A percentile compares a stretch with the other conserved stretches of the same genome.
phyloP scores from a whole-genome alignment of 1,140 invertebrate genomes.

The Nephila pilipes region DNA sequence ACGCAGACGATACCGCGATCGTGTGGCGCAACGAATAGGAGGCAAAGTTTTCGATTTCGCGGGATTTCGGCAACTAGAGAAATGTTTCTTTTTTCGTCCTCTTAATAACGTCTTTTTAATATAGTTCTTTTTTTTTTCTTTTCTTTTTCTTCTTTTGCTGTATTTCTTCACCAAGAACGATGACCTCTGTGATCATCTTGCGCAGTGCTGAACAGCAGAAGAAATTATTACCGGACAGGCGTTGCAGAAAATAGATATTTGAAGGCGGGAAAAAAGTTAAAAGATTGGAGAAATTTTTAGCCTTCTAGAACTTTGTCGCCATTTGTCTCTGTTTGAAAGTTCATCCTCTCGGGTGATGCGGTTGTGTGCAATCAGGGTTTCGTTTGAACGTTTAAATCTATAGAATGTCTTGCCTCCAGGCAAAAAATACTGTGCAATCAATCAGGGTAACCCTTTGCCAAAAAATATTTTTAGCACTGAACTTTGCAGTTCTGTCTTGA shows the following conservation, averaged over 20 bases:
- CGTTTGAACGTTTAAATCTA: not conserved
- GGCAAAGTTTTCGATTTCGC: constrained; percentile 56
- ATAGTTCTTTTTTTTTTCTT: too few relatives aligned
- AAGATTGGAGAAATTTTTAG: not conserved
- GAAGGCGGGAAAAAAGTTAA: not conserved
- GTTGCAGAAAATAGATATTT: constrained; percentile 19
- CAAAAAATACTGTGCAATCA: not conserved
- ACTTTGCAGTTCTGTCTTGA: too few relatives aligned
- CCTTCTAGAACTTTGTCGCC: not conserved
- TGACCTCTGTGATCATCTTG: constrained; percentile 48
- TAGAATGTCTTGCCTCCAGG: not conserved
- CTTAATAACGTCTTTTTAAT: not conserved
- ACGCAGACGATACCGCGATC: constrained; percentile 48
- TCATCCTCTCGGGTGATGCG: not conserved
- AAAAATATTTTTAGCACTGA: too few relatives aligned
- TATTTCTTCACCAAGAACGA: constrained; percentile 48
- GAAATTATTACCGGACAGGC: not conserved
- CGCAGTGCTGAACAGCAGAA: not conserved
- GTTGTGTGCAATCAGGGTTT: not conserved
- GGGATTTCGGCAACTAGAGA: constrained; percentile 25
- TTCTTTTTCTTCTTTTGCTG: not conserved
- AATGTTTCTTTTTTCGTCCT: constrained; percentile 32
- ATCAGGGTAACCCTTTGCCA: not conserved
- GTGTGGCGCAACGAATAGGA: constrained; percentile 38
- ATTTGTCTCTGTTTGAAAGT: not conserved